Evolutionary conservation across 2,797 vertebrate genomes (phyloP).

Genomic region (Myotis planiceps): DNA sequence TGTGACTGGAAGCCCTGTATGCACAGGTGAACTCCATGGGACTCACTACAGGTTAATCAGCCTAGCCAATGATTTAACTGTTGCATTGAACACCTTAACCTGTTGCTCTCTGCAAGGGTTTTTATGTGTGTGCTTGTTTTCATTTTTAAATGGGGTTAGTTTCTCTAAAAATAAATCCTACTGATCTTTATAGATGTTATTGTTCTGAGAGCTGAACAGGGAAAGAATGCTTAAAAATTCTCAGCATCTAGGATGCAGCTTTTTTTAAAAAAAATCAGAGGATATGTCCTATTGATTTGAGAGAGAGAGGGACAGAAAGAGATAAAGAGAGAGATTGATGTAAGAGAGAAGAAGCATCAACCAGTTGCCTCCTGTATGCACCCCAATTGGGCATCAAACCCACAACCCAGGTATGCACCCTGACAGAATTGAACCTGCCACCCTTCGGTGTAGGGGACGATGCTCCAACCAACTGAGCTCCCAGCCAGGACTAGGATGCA

Average conservation of each 20-base stretch:
- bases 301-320: not conserved
- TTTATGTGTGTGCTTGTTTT: not conserved
- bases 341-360: not conserved
- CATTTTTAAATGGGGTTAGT: not conserved
- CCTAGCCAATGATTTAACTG: not conserved
- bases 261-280: not conserved
- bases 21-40: not conserved
- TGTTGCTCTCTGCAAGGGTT: not conserved
- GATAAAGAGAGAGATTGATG: not conserved
- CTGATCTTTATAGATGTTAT: not conserved
- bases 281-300: not conserved
- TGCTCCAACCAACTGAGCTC: not conserved
- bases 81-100: not conserved
- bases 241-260: not conserved
- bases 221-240: not conserved
- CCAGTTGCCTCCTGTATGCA: not conserved
- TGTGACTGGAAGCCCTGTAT: not conserved
- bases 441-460: not conserved
- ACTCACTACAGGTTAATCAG: not conserved
- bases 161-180: not conserved
- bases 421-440: not conserved
- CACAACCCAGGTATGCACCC: not conserved
- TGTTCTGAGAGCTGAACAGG: not conserved
- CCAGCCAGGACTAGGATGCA: not conserved
- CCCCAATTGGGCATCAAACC: not conserved